phyloP scores from a whole-genome alignment of 2,113 vertebrate species.

The Pteronura brasiliensis region DNA sequence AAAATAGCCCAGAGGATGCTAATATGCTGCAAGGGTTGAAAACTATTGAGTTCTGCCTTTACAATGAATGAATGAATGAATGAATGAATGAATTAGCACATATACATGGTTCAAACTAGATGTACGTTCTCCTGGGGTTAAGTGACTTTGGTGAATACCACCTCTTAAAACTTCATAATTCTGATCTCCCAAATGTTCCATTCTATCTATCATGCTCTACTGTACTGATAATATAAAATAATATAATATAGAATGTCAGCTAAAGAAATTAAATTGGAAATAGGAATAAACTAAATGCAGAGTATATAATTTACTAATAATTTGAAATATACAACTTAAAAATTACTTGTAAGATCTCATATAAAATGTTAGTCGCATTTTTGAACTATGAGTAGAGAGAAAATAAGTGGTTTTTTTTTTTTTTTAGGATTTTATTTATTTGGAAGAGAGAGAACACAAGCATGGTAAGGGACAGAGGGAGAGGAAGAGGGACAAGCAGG shows the following conservation, averaged over 20 bases:
- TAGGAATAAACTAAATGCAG: background rate
- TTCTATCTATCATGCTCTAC: background rate
- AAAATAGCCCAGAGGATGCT: background rate
- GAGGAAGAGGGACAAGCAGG: background rate
- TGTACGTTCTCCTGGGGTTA: background rate
- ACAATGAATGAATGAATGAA: background rate
- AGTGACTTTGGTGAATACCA: background rate
- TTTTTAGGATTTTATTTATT: background rate
- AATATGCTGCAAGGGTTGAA: background rate
- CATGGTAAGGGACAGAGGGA: background rate
- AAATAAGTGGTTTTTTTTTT: background rate
- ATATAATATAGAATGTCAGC: background rate
- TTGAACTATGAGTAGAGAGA: background rate
- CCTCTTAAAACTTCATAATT: background rate
- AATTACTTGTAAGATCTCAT: background rate
- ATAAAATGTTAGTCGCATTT: background rate
- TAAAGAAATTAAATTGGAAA: background rate
- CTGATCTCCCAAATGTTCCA: background rate
- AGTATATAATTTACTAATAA: background rate
- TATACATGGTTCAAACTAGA: background rate
- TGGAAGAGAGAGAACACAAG: background rate
- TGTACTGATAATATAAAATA: background rate
- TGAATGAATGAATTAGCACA: background rate
- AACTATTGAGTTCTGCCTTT: background rate
- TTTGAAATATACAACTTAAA: background rate